phyloP scores from a whole-genome alignment of 2,113 vertebrate genomes.

The Tyrannus savana region DNA sequence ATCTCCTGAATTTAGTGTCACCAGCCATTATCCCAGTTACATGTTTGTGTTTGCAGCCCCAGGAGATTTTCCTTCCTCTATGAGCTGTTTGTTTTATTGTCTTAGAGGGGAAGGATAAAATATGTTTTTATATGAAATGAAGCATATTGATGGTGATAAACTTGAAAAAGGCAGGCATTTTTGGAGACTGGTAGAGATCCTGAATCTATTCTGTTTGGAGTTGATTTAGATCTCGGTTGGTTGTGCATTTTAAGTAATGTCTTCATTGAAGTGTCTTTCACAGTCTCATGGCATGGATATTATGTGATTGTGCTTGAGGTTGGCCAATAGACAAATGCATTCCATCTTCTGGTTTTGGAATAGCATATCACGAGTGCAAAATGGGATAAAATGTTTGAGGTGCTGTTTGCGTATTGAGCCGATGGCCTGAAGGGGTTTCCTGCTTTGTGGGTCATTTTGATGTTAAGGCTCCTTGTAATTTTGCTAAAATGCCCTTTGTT shows the following conservation, averaged over 20 bases:
- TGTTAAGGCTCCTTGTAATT: background rate
- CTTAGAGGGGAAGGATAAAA: background rate
- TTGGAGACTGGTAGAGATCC: background rate
- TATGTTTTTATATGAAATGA: background rate
- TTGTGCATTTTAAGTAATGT: background rate
- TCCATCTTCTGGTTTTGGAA: background rate
- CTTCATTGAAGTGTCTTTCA: background rate
- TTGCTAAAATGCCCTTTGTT: background rate
- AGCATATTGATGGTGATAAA: background rate
- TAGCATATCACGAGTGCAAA: background rate
- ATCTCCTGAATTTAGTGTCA: background rate
- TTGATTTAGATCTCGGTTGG: background rate
- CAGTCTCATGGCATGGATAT: background rate
- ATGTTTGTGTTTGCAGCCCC: background rate
- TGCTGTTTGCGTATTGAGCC: background rate
- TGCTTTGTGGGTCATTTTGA: background rate
- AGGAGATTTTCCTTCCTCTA: background rate
- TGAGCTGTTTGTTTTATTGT: background rate
- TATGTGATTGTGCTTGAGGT: background rate
- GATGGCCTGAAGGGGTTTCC: background rate
- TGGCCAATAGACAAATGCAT: background rate
- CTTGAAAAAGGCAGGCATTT: background rate
- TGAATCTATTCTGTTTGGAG: background rate
- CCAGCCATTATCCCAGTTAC: background rate
- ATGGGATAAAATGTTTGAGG: background rate